Evolutionary conservation across 2,797 vertebrate genomes (phyloP), one percentile per base, ranked within the genome.

Genomic region (Balearica regulorum): DNA sequence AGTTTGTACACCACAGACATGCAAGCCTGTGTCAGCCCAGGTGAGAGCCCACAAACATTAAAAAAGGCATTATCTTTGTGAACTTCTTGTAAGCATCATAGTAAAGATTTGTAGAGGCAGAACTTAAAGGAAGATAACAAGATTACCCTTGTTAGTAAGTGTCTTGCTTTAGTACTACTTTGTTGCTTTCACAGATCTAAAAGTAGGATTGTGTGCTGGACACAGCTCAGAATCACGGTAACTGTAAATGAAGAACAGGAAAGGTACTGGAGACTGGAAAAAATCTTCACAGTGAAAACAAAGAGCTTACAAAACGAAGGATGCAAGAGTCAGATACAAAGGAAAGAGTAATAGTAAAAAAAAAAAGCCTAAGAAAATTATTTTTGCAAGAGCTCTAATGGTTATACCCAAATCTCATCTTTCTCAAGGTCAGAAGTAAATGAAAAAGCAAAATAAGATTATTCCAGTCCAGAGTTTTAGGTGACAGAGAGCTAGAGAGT

Each of bases 11-110:
- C 16, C 17, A 55, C 24, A 72, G 43, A 79, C 61, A 72, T 2
- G 20, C 16, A 76, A 93, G 24, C 2, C n/a, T 12, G 4, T 1
- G 3, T 31, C 43, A 89, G 55, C 33, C 48, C 25, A 43, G 17
- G 12, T 1, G 0, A 85, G 4, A 83, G 18, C 1, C 12, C 29
- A 16, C 3, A 1, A 88, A 31, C 2, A 25, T 17, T 4, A 14
- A 35, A 33, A 33, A 48, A 60, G 2, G 13, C 25, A 44, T 37
- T 33, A 58, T 22, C 4, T n/a, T 10, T 31, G 9, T 22, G 17
- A 75, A 48, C 19, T 46, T 66, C 46, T 69, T 66, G 33, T n/a
- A 78, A 54, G 26, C 33, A 73, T 37, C 35, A 48, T 0, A 11
- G 25, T 21, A 49, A 81, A 81, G 3, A 87, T 22, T 51, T 26